Percentiles rank a stretch among this genome's conserved stretches.
phyloP scores from a whole-genome alignment of 2,797 vertebrate genomes.

The Notoglanidium macrostoma region DNA sequence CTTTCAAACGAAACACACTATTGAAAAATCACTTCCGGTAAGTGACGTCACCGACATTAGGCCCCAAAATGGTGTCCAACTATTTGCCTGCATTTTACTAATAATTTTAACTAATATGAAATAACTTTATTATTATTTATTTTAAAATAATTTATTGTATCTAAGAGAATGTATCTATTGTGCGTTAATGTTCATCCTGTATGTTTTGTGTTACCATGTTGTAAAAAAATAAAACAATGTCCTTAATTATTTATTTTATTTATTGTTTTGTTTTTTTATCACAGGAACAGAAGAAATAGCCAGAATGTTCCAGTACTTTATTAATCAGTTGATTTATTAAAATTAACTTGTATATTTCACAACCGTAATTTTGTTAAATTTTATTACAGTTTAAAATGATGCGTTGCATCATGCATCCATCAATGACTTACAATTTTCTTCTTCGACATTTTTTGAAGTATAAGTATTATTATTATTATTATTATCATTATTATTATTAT shows the following conservation, averaged over 20 bases:
- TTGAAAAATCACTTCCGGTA: constrained; percentile 4
- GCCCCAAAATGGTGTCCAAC: constrained; percentile 23
- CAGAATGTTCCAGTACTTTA: neutral
- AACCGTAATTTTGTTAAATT: neutral
- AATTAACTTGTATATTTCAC: neutral
- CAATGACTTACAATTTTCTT: no score
- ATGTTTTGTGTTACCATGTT: neutral
- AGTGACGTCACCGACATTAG: neutral
- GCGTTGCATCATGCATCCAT: neutral
- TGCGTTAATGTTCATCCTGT: neutral
- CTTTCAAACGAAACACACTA: neutral
- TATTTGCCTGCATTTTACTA: constrained; percentile 13
- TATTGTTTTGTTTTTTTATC: neutral
- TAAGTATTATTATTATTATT: neutral
- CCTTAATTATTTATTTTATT: neutral
- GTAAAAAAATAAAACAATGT: neutral
- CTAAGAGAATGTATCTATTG: neutral
- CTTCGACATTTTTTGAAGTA: no score
- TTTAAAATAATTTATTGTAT: neutral
- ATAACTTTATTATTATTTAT: neutral
- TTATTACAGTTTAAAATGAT: neutral
- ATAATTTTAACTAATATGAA: neutral
- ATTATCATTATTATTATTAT: no score
- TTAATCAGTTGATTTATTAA: neutral
- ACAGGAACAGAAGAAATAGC: neutral